Evolutionary conservation across 2,797 vertebrate species (phyloP), one percentile per base, ranked within the genome.

Genomic region (Enteromius paludinosus): DNA sequence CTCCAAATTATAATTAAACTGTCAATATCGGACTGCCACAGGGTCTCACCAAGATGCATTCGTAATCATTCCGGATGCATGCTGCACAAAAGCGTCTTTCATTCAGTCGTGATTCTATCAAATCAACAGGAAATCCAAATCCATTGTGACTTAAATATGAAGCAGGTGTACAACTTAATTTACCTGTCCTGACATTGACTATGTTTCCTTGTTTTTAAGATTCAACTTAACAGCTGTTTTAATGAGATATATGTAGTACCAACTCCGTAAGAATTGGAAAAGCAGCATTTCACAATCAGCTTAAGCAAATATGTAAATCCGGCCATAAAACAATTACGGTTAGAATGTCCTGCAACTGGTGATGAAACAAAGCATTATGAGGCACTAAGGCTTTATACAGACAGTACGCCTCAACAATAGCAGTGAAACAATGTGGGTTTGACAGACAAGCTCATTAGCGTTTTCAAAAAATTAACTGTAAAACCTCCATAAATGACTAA

Each of bases 221-320:
- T 59, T 79, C 18, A 45, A 25, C 35, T 28, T 33, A 73, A 23
- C 81, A 77, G 72, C 72, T 77, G 81, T 59, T 47, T 38, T 69
- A 83, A 83, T 77, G 73, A 83, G 73, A 83, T 83, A 70, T 33
- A 28, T 83, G 81, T 65, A 49, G 38, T 52, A 30, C 14, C 61
- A 35, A 28, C 49, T 0, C 30, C 14, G 14, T 12, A 11, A 56
- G 71, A 75, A 76, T 8, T 38, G 15, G 52, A 81, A 74, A 81
- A 28, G 28, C 47, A 18, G 71, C 18, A 28, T 61, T 75, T 83
- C 62, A 41, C 73, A 82, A 47, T 69, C 45, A 78, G 82, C 82
- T 79, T 64, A 73, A 73, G 70, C 54, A 84, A 84, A 84, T 61
- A 65, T 83, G 59, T 74, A 81, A 81, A 81, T 56, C 64, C 64